A percentile compares a stretch with the other conserved stretches of the same genome.
Evolutionary conservation across 2,888 invertebrate species (phyloP).

Genomic region (Labia minor): DNA sequence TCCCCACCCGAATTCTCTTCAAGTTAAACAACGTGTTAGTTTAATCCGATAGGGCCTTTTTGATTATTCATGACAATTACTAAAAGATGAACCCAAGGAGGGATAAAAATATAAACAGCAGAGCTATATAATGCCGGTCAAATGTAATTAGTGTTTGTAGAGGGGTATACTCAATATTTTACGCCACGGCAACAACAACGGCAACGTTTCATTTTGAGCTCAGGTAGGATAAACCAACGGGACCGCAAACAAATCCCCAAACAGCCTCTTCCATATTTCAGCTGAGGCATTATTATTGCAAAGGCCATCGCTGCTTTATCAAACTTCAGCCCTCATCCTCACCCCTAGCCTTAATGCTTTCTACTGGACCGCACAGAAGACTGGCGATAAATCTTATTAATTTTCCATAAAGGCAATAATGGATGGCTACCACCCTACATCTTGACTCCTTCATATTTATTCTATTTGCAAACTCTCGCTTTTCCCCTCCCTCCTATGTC

Average conservation of each 20-base stretch:
- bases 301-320: constrained; percentile 13
- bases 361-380: constrained; percentile 25
- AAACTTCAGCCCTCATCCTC: neutral
- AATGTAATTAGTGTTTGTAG: neutral
- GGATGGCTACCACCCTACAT: neutral
- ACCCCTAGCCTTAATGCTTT: constrained; percentile 22
- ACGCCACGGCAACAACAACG: neutral
- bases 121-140: neutral
- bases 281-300: neutral
- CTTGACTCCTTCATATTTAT: too few species aligned
- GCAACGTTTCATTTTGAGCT: neutral
- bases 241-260: constrained; percentile 8
- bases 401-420: constrained; percentile 25
- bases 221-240: neutral
- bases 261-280: neutral
- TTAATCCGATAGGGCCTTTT: neutral
- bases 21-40: neutral
- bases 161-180: neutral
- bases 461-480: too few species aligned
- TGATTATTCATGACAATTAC: constrained; percentile 13
- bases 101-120: neutral
- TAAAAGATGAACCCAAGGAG: neutral
- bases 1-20: neutral
- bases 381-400: constrained; percentile 28
- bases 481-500: too few species aligned